These are phyloP conservation scores for Porites rus DNA, from an alignment of 92 coral and sea anemone genomes.

Conservation along the genomic window DNA sequence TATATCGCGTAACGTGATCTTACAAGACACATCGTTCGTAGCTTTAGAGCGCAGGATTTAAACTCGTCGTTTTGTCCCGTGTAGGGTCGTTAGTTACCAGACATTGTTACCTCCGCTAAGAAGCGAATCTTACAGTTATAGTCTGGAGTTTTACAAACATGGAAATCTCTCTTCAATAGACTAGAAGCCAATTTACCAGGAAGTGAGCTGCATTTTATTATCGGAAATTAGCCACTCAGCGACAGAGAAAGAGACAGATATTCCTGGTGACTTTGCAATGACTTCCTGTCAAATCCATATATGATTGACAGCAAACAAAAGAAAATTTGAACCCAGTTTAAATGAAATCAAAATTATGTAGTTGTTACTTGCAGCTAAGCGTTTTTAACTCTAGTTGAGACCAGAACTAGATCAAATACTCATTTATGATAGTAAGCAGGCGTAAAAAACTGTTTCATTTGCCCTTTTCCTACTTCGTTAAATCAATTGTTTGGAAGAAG, in stretches of 20 bases:
- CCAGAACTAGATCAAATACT: background rate
- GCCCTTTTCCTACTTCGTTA: too few species aligned
- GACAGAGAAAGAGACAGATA: background rate
- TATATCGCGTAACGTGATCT: background rate
- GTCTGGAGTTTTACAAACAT: conserved; percentile 28
- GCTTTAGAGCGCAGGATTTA: conserved; percentile 17
- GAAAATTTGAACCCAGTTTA: conserved; percentile 7
- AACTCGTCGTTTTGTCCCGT: conserved; percentile 6
- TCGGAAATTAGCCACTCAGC: background rate
- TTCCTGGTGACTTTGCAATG: background rate
- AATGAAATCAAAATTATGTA: background rate
- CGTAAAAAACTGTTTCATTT: too few species aligned
- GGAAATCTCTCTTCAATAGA: background rate
- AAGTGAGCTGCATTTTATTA: conserved; percentile 2
- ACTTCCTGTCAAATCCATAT: background rate
- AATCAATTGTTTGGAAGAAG: too few species aligned
- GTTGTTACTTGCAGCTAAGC: background rate
- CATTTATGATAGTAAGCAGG: too few species aligned
- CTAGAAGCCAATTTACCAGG: background rate
- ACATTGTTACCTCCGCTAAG: conserved; percentile 14
- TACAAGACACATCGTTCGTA: conserved; percentile 8
- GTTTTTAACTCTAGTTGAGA: background rate
- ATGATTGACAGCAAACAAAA: conserved; percentile 9
- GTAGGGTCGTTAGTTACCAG: background rate
- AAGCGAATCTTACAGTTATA: conserved; percentile 19